Evolutionary conservation across 2,113 vertebrate genomes (phyloP).

Genomic region (Ctenomys sociabilis): DNA sequence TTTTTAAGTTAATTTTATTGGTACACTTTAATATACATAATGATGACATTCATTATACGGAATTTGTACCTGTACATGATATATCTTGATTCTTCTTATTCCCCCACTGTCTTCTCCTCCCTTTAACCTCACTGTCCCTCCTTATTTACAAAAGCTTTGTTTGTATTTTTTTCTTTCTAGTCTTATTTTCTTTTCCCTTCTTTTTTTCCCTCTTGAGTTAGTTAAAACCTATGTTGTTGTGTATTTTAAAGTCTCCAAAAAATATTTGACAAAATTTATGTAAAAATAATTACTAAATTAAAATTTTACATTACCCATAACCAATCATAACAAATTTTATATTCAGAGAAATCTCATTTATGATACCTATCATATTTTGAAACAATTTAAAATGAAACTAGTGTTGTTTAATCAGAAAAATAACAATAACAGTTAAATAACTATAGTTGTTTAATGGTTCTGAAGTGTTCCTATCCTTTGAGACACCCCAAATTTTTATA

Average conservation of each 20-base stretch:
- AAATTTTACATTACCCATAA: neutral
- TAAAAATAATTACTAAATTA: constrained; percentile 43
- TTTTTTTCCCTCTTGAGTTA: neutral
- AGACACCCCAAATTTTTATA: neutral
- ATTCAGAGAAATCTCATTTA: constrained; percentile 24
- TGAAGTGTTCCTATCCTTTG: neutral
- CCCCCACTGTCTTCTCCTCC: neutral
- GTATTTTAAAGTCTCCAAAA: constrained; percentile 28
- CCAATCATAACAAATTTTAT: constrained; percentile 33
- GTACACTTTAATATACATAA: neutral
- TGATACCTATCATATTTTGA: constrained; percentile 42
- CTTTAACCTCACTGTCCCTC: neutral
- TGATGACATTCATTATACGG: neutral
- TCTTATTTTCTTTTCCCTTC: neutral
- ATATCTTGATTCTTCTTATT: neutral
- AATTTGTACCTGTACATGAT: neutral
- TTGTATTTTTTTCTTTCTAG: neutral
- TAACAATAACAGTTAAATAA: no score
- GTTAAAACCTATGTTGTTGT: constrained; percentile 23
- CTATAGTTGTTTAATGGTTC: constrained; percentile 3
- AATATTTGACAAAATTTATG: neutral
- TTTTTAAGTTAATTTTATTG: neutral
- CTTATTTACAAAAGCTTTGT: neutral
- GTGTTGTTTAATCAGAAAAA: constrained; percentile 26
- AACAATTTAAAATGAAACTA: constrained; percentile 23